A percentile compares a stretch with the other conserved stretches of the same genome.
Evolutionary conservation across 2,113 vertebrate genomes (phyloP).

Genomic region (Xiphophorus maculatus): DNA sequence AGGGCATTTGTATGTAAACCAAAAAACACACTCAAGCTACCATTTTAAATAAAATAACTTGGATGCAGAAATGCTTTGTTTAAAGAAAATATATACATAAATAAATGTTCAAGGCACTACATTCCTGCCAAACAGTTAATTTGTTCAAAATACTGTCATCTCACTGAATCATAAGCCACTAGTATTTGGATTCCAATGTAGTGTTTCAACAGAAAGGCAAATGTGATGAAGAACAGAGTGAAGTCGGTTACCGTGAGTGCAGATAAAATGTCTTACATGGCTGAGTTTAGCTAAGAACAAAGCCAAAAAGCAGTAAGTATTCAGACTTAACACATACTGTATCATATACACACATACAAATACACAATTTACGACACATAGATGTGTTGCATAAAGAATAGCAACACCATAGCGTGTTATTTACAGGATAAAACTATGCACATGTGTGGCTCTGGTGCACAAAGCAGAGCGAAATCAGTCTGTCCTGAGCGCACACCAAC

Average conservation of each 20-base stretch:
- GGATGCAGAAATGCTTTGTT: constrained; percentile 72
- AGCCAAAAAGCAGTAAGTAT: constrained; percentile 65
- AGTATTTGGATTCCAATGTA: constrained; percentile 66
- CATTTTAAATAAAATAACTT: constrained; percentile 73
- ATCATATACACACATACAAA: constrained; percentile 18
- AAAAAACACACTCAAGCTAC: constrained; percentile 66
- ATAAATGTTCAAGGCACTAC: constrained; percentile 90
- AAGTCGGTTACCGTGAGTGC: constrained; percentile 63
- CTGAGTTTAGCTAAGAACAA: constrained; percentile 63
- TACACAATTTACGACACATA: constrained; percentile 53
- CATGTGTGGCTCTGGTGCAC: constrained; percentile 47
- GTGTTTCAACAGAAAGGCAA: constrained; percentile 61
- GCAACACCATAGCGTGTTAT: constrained; percentile 63
- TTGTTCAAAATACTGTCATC: constrained; percentile 61
- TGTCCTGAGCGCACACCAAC: constrained; percentile 13
- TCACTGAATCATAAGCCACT: constrained; percentile 52
- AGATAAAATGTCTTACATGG: constrained; percentile 66
- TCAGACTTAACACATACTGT: constrained; percentile 40
- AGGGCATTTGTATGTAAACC: constrained; percentile 71
- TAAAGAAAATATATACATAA: constrained; percentile 75
- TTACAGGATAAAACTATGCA: constrained; percentile 64
- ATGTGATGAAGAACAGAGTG: constrained; percentile 40
- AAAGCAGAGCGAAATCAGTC: constrained; percentile 19
- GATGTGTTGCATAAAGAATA: constrained; percentile 54
- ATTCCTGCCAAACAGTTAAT: constrained; percentile 79